These are phyloP conservation scores for Ptilorrhoa leucosticta DNA, from an alignment of 2,113 vertebrate genomes.

Conservation along the genomic window DNA sequence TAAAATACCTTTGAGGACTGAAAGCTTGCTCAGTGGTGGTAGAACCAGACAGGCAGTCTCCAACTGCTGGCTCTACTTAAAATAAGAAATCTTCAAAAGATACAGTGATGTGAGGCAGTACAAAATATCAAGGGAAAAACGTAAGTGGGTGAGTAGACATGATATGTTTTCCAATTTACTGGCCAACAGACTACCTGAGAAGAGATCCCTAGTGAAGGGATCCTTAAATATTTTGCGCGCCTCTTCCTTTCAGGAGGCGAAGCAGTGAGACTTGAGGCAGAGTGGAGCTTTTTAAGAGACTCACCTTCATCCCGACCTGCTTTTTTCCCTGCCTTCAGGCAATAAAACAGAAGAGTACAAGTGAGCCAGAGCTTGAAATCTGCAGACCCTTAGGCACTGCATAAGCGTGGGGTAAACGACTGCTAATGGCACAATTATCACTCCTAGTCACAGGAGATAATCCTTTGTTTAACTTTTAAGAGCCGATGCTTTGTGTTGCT, in stretches of 20 bases:
- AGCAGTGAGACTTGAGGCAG: neutral
- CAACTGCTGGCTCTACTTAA: neutral
- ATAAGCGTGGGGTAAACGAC: neutral
- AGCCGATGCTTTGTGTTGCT: neutral
- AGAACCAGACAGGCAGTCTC: constrained; percentile 22
- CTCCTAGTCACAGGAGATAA: neutral
- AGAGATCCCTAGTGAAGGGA: neutral
- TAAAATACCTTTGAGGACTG: neutral
- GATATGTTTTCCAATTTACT: neutral
- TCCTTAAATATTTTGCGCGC: neutral
- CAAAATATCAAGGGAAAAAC: neutral
- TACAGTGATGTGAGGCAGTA: neutral
- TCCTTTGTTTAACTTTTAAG: neutral
- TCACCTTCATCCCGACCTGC: neutral
- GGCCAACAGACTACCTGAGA: neutral
- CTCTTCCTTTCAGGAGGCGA: neutral
- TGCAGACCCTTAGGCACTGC: neutral
- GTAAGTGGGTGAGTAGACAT: neutral
- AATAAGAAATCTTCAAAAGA: constrained; percentile 21
- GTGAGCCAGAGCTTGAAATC: neutral
- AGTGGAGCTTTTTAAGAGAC: neutral
- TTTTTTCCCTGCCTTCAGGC: neutral
- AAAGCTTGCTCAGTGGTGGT: neutral
- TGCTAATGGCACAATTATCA: neutral
- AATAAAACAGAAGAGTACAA: neutral